phyloP scores from a whole-genome alignment of 2,888 invertebrate species.

The Platycheirus albimanus region DNA sequence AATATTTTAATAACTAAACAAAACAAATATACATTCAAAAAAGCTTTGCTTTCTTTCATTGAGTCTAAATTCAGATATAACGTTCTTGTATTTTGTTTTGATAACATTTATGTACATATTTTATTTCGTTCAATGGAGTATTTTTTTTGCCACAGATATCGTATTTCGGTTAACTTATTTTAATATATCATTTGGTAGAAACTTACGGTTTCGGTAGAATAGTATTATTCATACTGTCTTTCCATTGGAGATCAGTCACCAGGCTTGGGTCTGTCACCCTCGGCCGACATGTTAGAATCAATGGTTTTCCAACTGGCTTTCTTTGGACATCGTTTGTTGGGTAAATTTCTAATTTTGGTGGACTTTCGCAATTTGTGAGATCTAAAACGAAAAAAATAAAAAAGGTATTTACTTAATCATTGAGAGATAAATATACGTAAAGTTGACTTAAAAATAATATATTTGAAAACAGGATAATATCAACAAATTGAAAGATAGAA shows the following conservation, averaged over 20 bases:
- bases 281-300: slow-evolving; percentile 91
- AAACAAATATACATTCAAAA: slow-evolving; percentile 21
- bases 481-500: too few relatives aligned
- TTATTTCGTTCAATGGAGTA: background rate
- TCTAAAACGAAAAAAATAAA: slow-evolving; percentile 75
- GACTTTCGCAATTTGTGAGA: slow-evolving; percentile 77
- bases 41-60: background rate
- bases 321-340: slow-evolving; percentile 88
- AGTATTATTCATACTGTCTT: slow-evolving; percentile 87
- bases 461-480: too few relatives aligned
- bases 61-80: background rate
- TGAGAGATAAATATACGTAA: too few relatives aligned
- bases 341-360: slow-evolving; percentile 86
- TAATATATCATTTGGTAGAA: slow-evolving; percentile 12
- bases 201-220: slow-evolving; percentile 88
- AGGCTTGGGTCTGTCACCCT: slow-evolving; percentile 87
- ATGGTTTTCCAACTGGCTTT: slow-evolving; percentile 89
- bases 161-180: too few relatives aligned
- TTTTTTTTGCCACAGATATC: background rate
- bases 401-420: background rate
- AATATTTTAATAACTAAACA: slow-evolving; percentile 47
- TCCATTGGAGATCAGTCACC: slow-evolving; percentile 91
- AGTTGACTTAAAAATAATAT: too few relatives aligned
- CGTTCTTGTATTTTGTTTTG: background rate
- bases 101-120: background rate